These are phyloP conservation scores for Zygaena filipendulae DNA, from an alignment of 2,888 invertebrate species.

Conservation along the genomic window DNA sequence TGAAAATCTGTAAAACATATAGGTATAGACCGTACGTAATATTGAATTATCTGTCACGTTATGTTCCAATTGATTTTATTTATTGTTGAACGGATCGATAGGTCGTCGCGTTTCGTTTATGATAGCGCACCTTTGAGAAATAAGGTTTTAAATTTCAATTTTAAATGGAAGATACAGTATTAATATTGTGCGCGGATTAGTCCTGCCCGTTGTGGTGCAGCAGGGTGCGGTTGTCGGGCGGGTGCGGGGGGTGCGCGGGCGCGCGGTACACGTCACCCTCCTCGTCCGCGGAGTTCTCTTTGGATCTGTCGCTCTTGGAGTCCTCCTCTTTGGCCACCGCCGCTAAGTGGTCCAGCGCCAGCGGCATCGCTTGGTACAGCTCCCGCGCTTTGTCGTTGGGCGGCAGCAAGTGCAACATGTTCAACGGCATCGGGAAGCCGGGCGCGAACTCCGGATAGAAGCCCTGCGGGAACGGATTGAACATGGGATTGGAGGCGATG, in stretches of 20 bases:
- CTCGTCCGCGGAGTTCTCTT: constrained; percentile 72
- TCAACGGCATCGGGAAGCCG: constrained; percentile 84
- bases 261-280: constrained; percentile 58
- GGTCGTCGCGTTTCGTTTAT: too few species aligned
- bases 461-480: constrained; percentile 81
- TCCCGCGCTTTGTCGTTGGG: constrained; percentile 80
- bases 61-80: too few species aligned
- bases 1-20: too few species aligned
- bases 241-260: constrained; percentile 65
- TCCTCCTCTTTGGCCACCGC: constrained; percentile 69
- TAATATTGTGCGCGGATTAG: constrained; percentile 50
- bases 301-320: constrained; percentile 73
- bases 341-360: constrained; percentile 68
- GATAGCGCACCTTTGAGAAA: too few species aligned
- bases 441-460: constrained; percentile 87
- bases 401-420: constrained; percentile 86
- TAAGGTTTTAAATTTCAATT: too few species aligned
- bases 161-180: constrained; percentile 14
- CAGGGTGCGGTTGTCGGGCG: constrained; percentile 72
- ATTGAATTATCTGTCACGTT: too few species aligned
- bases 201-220: constrained; percentile 85
- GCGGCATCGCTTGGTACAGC: constrained; percentile 67
- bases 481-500: constrained; percentile 73
- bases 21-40: too few species aligned
- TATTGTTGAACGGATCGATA: too few species aligned